Percentiles rank a stretch among this genome's conserved stretches.
Evolutionary conservation across 23 tunicate species (phyloP).

Genomic region (Ciona savignyi): DNA sequence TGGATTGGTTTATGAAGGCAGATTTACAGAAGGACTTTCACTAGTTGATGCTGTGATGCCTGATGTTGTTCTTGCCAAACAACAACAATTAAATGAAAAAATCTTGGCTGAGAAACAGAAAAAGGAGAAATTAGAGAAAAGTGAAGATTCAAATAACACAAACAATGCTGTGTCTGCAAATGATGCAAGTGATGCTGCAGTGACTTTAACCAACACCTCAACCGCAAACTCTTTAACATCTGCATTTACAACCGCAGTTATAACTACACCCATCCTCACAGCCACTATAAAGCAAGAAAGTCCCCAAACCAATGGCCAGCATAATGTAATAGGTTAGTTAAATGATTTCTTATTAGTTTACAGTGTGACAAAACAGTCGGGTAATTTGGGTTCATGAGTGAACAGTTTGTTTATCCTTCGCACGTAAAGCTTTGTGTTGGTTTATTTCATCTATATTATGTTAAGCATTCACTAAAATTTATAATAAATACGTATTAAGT

Average conservation of each 20-base stretch:
- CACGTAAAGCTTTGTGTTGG: too few species aligned
- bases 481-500: too few species aligned
- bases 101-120: constrained; percentile 70
- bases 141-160: constrained; percentile 10
- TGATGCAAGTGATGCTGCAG: constrained; percentile 7
- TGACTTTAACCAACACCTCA: constrained; percentile 17
- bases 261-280: constrained; percentile 75
- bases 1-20: constrained; percentile 88
- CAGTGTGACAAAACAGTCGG: too few species aligned
- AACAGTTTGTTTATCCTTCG: too few species aligned
- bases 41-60: constrained; percentile 98
- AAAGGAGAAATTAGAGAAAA: constrained; percentile 56
- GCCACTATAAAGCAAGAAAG: constrained; percentile 59
- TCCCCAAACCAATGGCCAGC: constrained; percentile 75
- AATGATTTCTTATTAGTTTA: too few species aligned
- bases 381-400: too few species aligned
- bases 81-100: constrained; percentile 69
- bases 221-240: neutral
- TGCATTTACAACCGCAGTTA: constrained; percentile 39
- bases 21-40: constrained; percentile 79
- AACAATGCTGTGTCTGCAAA: constrained; percentile 14
- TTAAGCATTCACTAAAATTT: too few species aligned
- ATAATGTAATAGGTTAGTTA: constrained; percentile 6
- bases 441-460: too few species aligned
- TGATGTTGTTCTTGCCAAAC: constrained; percentile 91